Conservation (phyloP, 1,140 invertebrate genomes). For the Phenacoccus solenopsis region DNA sequence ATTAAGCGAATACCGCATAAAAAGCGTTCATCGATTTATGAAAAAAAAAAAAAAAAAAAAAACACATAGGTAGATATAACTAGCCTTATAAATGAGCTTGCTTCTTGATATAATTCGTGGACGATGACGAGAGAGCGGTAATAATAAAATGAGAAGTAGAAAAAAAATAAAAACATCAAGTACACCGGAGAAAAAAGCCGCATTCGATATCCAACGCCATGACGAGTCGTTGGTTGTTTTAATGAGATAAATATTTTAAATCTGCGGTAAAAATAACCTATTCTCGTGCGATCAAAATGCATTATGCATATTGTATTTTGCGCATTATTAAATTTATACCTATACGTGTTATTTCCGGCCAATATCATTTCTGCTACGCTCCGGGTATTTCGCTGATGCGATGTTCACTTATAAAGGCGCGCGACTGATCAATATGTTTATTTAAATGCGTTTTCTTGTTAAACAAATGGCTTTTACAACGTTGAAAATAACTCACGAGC, state of each 20-base stretch:
- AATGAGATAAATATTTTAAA: slow-evolving; percentile 4
- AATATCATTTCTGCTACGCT: neutral
- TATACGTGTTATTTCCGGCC: neutral
- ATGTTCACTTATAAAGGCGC: neutral
- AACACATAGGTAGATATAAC: no score
- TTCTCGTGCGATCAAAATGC: neutral
- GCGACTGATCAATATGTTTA: slow-evolving; percentile 12
- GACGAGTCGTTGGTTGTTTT: neutral
- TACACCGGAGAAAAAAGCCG: neutral
- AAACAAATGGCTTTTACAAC: slow-evolving; percentile 11
- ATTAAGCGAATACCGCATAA: neutral
- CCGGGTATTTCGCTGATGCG: neutral
- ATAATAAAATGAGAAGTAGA: no score
- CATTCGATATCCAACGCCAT: no score
- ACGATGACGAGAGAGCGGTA: neutral
- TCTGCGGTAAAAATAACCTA: neutral
- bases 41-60: neutral
- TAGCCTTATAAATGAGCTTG: neutral
- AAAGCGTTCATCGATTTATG: neutral
- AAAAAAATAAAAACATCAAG: neutral
- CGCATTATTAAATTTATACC: neutral
- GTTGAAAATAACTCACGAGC: neutral
- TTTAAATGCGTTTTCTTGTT: slow-evolving; percentile 15
- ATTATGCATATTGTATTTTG: slow-evolving; percentile 3
- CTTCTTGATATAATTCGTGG: neutral